These are phyloP conservation scores for Lepidothrix coronata DNA, from an alignment of 2,113 vertebrate species.

Conservation along the genomic window DNA sequence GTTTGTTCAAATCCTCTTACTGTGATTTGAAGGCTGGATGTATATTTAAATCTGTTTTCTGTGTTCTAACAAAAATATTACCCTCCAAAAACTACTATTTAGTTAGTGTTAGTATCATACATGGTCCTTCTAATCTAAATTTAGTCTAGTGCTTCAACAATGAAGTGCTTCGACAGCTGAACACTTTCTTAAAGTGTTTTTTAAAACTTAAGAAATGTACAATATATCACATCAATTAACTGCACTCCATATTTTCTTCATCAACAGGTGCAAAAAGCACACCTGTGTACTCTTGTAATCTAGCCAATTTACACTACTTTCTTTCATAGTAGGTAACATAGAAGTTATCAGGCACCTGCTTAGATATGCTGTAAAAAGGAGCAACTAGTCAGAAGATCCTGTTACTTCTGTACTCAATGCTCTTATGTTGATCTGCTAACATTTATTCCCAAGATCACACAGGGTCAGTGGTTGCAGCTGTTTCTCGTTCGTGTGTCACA, in stretches of 20 bases:
- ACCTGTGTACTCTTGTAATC: background rate
- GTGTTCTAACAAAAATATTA: background rate
- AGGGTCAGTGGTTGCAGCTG: background rate
- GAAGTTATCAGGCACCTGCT: background rate
- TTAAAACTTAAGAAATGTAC: background rate
- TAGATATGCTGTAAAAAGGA: background rate
- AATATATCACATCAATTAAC: background rate
- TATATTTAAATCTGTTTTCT: conserved; percentile 1
- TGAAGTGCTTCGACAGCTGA: background rate
- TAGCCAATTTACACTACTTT: background rate
- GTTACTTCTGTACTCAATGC: background rate
- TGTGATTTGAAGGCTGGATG: background rate
- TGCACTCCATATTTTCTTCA: background rate
- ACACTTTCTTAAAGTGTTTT: background rate
- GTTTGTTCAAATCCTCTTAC: conserved; percentile 29
- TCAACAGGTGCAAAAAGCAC: background rate
- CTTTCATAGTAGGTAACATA: background rate
- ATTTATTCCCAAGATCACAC: background rate
- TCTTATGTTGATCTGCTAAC: background rate
- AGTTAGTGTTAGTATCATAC: background rate
- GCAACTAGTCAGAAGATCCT: background rate
- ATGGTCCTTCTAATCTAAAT: background rate
- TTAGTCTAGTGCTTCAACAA: background rate
- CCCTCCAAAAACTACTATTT: background rate
- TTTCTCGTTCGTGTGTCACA: background rate